phyloP scores from a whole-genome alignment of 2,113 vertebrate genomes.

The Reinhardtius hippoglossoides region DNA sequence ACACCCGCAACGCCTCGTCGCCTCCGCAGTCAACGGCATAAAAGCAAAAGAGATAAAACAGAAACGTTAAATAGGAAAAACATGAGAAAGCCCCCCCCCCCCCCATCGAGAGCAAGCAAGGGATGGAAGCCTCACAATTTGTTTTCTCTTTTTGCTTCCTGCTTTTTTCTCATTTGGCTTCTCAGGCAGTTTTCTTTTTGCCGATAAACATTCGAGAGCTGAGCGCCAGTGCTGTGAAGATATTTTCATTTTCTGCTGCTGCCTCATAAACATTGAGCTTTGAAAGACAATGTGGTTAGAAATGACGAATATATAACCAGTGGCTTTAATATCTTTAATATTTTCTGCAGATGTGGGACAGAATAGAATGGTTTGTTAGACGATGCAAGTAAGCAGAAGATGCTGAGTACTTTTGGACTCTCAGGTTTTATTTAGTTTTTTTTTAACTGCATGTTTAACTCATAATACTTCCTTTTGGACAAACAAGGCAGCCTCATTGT shows the following conservation, averaged over 20 bases:
- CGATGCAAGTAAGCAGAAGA: conserved; percentile 35
- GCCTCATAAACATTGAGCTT: conserved; percentile 43
- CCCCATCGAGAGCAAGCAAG: not conserved
- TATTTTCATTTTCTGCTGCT: conserved; percentile 55
- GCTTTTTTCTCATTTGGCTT: conserved; percentile 25
- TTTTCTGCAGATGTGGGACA: conserved; percentile 11
- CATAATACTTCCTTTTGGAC: conserved; percentile 7
- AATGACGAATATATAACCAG: conserved; percentile 65
- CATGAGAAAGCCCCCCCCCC: conserved; percentile 27
- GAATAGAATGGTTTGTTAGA: conserved; percentile 10
- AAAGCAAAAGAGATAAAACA: conserved; percentile 64
- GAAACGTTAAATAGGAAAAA: conserved; percentile 64
- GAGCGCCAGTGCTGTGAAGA: conserved; percentile 22
- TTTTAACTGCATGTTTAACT: conserved; percentile 6
- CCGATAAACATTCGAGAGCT: conserved; percentile 41
- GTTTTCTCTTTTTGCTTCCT: conserved; percentile 50
- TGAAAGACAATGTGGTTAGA: conserved; percentile 63
- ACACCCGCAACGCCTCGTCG: conserved; percentile 46
- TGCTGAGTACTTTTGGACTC: not conserved
- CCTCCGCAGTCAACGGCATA: conserved; percentile 35
- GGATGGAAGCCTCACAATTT: conserved; percentile 42
- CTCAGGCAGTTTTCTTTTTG: not conserved
- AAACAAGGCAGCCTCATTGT: not conserved
- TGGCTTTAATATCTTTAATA: conserved; percentile 64
- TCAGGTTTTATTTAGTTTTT: not conserved